Conservation (phyloP, 2,113 vertebrate species). For the Xenopus borealis region DNA sequence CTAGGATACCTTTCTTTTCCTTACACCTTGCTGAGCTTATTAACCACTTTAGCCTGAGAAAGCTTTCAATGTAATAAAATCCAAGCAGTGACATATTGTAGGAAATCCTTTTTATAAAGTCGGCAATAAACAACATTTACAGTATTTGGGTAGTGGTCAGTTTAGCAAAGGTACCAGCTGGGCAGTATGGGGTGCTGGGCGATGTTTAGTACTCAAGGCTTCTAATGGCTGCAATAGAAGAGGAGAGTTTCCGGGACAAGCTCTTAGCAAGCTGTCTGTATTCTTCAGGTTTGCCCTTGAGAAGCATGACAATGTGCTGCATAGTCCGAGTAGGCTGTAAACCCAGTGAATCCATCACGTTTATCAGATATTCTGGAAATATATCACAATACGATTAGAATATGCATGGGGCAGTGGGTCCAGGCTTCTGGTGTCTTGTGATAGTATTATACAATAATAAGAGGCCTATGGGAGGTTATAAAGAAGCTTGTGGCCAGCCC, state of each 20-base stretch:
- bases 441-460: too few relatives aligned
- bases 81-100: too few relatives aligned
- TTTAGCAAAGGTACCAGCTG: background rate
- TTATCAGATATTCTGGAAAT: slow-evolving; percentile 86
- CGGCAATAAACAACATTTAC: background rate
- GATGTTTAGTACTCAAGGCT: slow-evolving; percentile 70
- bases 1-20: too few relatives aligned
- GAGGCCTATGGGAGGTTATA: too few relatives aligned
- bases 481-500: too few relatives aligned
- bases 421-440: too few relatives aligned
- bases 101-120: background rate
- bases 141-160: background rate
- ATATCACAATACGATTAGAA: background rate
- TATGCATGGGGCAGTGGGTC: background rate
- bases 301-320: slow-evolving; percentile 71
- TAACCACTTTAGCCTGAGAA: too few relatives aligned
- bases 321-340: slow-evolving; percentile 83
- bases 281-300: slow-evolving; percentile 85
- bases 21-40: too few relatives aligned
- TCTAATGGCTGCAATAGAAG: slow-evolving; percentile 75
- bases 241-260: slow-evolving; percentile 74
- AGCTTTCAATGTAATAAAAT: too few relatives aligned
- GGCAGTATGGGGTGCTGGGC: background rate
- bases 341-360: slow-evolving; percentile 95
- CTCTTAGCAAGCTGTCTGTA: slow-evolving; percentile 78